Evolutionary conservation across 2,113 vertebrate genomes (phyloP).

Genomic region (Xerus inauris): DNA sequence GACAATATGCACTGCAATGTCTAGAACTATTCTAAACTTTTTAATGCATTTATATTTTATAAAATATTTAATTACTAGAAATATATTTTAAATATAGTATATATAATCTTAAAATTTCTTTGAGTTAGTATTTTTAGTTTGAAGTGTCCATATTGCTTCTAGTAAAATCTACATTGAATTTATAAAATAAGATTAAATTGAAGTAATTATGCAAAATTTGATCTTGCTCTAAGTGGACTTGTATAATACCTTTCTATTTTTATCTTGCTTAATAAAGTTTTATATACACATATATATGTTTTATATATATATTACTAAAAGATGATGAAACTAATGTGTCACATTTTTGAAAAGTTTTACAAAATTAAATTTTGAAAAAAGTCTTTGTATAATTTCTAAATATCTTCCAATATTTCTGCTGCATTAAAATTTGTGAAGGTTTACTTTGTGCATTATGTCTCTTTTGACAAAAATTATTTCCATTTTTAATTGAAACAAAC

Average conservation of each 20-base stretch:
- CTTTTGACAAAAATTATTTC: conserved; percentile 4
- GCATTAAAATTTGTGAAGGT: conserved; percentile 51
- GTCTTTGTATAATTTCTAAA: conserved; percentile 43
- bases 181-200: neutral
- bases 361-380: conserved; percentile 20
- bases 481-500: conserved; percentile 29
- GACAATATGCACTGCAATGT: neutral
- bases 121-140: neutral
- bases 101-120: conserved; percentile 3
- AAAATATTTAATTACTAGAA: neutral
- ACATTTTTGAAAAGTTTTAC: neutral
- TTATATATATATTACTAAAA: neutral
- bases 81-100: neutral
- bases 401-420: neutral
- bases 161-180: neutral
- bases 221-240: neutral
- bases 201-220: neutral
- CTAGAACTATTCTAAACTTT: neutral
- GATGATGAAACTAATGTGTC: neutral
- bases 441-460: conserved; percentile 11
- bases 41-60: neutral
- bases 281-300: too few relatives aligned
- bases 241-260: neutral
- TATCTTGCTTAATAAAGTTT: neutral
- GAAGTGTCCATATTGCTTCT: neutral